Evolutionary conservation across 1,140 invertebrate species (phyloP).

Genomic region (Macrostomum lignano): DNA sequence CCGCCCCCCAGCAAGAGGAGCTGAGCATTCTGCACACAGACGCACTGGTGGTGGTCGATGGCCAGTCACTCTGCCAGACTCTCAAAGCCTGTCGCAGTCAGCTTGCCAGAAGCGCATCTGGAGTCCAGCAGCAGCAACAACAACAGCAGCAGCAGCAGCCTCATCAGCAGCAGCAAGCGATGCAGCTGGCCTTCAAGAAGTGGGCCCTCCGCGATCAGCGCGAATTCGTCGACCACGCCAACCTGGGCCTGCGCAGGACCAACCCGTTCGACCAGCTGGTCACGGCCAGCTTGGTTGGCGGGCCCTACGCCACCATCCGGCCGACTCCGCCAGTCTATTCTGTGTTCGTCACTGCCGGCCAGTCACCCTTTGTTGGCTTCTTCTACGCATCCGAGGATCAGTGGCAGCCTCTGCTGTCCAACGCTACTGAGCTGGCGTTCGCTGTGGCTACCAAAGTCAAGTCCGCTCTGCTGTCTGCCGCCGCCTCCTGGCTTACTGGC

Average conservation of each 20-base stretch:
- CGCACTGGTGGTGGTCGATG: too few species aligned
- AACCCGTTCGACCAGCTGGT: slow-evolving; percentile 57
- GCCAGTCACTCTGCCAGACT: too few species aligned
- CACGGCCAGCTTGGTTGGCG: slow-evolving; percentile 45
- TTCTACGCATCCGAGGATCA: slow-evolving; percentile 48
- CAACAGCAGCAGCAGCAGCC: too few species aligned
- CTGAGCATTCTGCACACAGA: too few species aligned
- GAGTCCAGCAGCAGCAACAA: slow-evolving; percentile 35
- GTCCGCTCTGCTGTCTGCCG: too few species aligned
- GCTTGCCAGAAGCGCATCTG: neutral
- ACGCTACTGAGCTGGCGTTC: too few species aligned
- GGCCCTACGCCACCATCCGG: slow-evolving; percentile 39
- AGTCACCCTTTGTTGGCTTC: slow-evolving; percentile 53
- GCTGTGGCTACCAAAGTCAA: too few species aligned
- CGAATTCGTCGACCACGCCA: slow-evolving; percentile 42
- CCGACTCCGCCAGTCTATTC: slow-evolving; percentile 44
- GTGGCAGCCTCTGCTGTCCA: too few species aligned
- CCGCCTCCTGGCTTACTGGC: too few species aligned
- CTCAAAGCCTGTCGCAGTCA: too few species aligned
- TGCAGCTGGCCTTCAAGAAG: slow-evolving; percentile 43
- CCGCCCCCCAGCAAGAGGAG: too few species aligned
- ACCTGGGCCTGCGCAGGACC: slow-evolving; percentile 41
- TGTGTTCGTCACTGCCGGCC: slow-evolving; percentile 46
- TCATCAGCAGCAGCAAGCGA: too few species aligned
- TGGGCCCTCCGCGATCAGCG: slow-evolving; percentile 51